Base-by-base conservation (phyloP, 92 coral and sea anemone species). In the Paramuricea clavata region DNA sequence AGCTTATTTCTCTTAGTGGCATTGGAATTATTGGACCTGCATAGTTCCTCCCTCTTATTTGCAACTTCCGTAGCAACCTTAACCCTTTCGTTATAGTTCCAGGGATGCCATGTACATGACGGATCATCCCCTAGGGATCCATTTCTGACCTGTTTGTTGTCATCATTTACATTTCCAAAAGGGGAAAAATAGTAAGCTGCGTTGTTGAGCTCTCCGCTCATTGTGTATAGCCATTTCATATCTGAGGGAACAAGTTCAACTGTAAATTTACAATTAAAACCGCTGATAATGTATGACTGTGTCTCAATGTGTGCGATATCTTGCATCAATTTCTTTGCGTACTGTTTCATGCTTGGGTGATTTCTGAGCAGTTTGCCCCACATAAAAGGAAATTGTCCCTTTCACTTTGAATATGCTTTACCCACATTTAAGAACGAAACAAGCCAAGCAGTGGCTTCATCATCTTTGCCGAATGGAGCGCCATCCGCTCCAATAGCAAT, bases 311-410 rank as follows among this genome's bases (percentile, higher is more conserved):
- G 13, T 42, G n/a, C 54, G 32, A 92, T 50, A 67, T 89, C 93
- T n/a, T 64, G 31, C 2, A 90, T 78, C 44, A 92, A 83, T 44
- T 86, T 86, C 57, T 11, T 32, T 12, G 91, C 91, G 83, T 86
- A 91, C 23, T 60, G 43, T 42, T 42, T 2, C 91, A 86, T 92
- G 16, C 69, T 59, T 3, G 21, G 39, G 68, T 92, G 94, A 75
- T 64, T 27, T 89, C 92, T 67, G 78, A 25, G 33, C 93, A 92
- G 62, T 89, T 89, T 41, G 91, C 95, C 17, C 95, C 93, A 1
- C 87, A 88, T 75, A 89, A 28, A 1, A 92, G 61, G 65, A 92
- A 89, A 76, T 83, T 89, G 56, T 89, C 91, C 68, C 17, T 78
- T 35, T 72, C 75, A 84, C 91, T 87, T 34, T 65, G 83, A 83